Evolutionary conservation across 2,113 vertebrate genomes (phyloP).

Genomic region (Sciurus niger): DNA sequence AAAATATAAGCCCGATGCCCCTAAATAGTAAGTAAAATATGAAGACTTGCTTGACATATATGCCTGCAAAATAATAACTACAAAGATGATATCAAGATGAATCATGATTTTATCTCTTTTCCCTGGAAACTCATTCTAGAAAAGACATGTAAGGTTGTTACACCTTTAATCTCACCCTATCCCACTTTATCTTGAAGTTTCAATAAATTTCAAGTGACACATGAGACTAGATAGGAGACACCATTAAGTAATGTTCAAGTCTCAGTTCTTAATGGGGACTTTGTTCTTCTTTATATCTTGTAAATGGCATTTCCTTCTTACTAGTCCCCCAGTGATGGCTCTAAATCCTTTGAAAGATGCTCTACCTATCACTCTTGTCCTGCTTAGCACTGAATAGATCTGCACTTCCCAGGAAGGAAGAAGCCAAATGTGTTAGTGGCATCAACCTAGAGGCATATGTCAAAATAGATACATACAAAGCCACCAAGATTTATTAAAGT

Average conservation of each 20-base stretch:
- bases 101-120: not conserved
- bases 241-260: constrained; percentile 81
- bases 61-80: not conserved
- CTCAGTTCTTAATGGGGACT: constrained; percentile 84
- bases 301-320: constrained; percentile 81
- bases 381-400: constrained; percentile 56
- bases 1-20: not conserved
- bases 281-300: constrained; percentile 83
- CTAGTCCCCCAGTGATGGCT: constrained; percentile 77
- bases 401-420: constrained; percentile 7
- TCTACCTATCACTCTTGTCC: constrained; percentile 78
- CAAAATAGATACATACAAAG: constrained; percentile 65
- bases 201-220: constrained; percentile 81
- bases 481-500: constrained; percentile 42
- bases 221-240: constrained; percentile 80
- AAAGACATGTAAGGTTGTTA: not conserved
- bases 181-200: constrained; percentile 58
- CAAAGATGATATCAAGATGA: constrained; percentile 27
- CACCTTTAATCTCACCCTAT: constrained; percentile 71
- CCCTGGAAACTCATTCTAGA: not conserved
- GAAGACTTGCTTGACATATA: not conserved
- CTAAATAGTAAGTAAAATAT: not conserved
- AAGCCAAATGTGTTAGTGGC: constrained; percentile 57
- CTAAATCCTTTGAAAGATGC: constrained; percentile 80
- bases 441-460: constrained; percentile 29